Base-by-base conservation (phyloP, 1,140 invertebrate species). In the Luehdorfia chinensis region DNA sequence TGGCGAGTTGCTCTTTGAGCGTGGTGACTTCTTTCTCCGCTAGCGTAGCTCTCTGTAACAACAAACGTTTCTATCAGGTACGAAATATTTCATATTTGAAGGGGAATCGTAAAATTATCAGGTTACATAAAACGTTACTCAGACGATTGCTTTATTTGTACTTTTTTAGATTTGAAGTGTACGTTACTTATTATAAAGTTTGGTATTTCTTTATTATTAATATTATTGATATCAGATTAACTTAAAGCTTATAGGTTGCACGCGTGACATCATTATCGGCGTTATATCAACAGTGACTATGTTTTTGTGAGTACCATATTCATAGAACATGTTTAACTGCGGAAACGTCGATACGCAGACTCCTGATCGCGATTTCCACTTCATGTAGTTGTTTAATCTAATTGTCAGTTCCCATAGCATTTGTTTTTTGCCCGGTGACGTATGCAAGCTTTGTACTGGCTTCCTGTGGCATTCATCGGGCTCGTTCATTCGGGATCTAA, bases 1-100 rank as follows among this genome's bases (percentile, higher is more conserved):
- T 90, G 21, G 93, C 92, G 65, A 97, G 90, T 88, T 97, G 95
- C 87, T 97, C 95, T 85, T 95, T 95, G 59, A 98, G 87, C 59
- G 93, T 93, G 55, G 93, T 93, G 57, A 96, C 93, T 90, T 97
- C 95, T 86, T 97, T 96, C 86, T 98, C 96, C 62, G 96, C 95
- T 80, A 96, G 88, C 60, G 94, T 94, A 73, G 96, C 96, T 91
- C 96, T 93, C 95, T 98, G 91, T 7, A 81, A 85, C 65, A 78
- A 75, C 28, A n/a, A 54, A 48, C 59, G 21, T 37, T n/a, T n/a
- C n/a, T n/a, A n/a, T n/a, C n/a, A n/a, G n/a, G n/a, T n/a, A n/a
- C n/a, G n/a, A n/a, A 28, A 9, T 18, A n/a, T 12, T 27, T 13
- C 6, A 15, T 16, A 23, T 34, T n/a, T n/a, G n/a, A n/a, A n/a